Evolutionary conservation across 2,113 vertebrate species (phyloP).

Genomic region (Benitochromis conjunctus): DNA sequence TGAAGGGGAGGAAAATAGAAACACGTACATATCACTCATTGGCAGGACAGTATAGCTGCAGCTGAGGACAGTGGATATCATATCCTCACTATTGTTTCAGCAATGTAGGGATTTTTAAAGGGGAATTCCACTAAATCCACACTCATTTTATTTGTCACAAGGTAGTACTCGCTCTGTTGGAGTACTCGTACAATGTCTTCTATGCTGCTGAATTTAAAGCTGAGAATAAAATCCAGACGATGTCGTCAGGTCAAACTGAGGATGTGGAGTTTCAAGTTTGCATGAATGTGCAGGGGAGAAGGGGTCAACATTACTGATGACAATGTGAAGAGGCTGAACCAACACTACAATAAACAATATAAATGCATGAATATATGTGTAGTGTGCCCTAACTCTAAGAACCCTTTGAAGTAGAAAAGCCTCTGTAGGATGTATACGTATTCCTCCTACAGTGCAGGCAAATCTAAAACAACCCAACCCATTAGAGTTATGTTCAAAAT

Average conservation of each 20-base stretch:
- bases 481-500: neutral
- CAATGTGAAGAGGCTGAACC: neutral
- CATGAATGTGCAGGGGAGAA: neutral
- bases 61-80: neutral
- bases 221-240: neutral
- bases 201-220: neutral
- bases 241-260: neutral
- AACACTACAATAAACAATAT: too few species aligned
- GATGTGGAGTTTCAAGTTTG: neutral
- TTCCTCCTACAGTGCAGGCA: neutral
- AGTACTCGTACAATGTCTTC: neutral
- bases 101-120: neutral
- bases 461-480: neutral
- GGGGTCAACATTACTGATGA: neutral
- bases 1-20: neutral
- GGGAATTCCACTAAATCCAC: neutral
- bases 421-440: neutral
- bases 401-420: neutral
- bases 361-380: rapidly evolving
- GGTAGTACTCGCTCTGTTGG: neutral
- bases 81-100: neutral
- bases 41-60: neutral
- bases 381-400: neutral
- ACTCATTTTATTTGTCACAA: neutral
- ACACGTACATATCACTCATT: neutral